Evolutionary conservation across 2,797 vertebrate genomes (phyloP), one percentile per base, ranked within the genome.

Genomic region (Sebastes taczanowskii): DNA sequence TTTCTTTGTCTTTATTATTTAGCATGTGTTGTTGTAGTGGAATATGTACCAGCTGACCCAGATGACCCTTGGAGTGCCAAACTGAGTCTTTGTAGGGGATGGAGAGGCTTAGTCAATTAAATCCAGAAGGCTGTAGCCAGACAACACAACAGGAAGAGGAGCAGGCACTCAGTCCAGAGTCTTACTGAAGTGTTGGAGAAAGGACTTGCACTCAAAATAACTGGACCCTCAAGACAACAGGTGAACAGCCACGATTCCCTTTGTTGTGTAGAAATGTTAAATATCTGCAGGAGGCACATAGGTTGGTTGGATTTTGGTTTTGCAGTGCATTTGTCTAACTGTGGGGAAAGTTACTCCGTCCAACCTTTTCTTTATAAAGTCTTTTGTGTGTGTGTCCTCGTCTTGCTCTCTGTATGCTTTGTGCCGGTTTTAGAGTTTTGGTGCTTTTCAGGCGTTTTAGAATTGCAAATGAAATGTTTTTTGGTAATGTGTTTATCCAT

Each of bases 91-190:
- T 84, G 78, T 55, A 82, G 75, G 78, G 89, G 90, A 86, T 73
- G 86, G 84, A 92, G 82, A 87, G 86, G 93, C 90, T 94, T 92
- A 94, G 70, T 78, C 71, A 76, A 84, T 89, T 93, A 91, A 93
- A 93, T 93, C 92, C 87, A 88, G 77, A n/a, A 81, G 86, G 60
- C 86, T 83, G 74, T 73, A 87, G 86, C 5, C 78, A 52, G 85
- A 83, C 77, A 74, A 35, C 71, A 59, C 67, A 87, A 60, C 85
- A 72, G 80, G 75, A 71, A 89, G 82, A 86, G 60, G 62, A 86
- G 78, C 78, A 71, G 69, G n/a, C 71, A 66, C 68, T 77, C 23
- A 6, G 61, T 11, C 38, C 70, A 49, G 32, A 77, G 79, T 76
- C 71, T 78, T 4, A 65, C 66, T 77, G 59, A 34, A 68, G 61